Base-by-base conservation (phyloP, 2,797 vertebrate species). In the Tympanoctomys barrerae region DNA sequence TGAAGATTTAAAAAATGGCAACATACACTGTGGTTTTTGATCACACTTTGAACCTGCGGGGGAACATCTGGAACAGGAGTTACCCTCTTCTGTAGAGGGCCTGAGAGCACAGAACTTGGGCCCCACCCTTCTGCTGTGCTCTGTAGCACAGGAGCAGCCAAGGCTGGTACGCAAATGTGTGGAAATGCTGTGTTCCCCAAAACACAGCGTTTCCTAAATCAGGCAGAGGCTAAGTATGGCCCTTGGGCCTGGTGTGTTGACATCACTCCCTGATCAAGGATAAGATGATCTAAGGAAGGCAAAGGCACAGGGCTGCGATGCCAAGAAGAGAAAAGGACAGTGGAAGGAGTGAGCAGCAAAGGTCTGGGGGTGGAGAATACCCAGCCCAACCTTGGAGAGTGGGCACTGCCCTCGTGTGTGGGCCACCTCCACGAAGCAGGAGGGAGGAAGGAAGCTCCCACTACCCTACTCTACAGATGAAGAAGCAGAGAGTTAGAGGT, bases 391-490 rank as follows among this genome's bases (percentile, higher is more conserved):
- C 42, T 6, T 8, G 49, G 49, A 49, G 49, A 49, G 0, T 1
- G 19, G 36, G 8, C 4, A 0, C 57, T 11, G 49, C 61, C n/a
- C 42, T 42, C 0, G 0, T 4, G 42, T 0, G 0, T 8, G 28
- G 14, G 4, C 19, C 73, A 64, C 42, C 70, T 66, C 73, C 11
- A 4, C 52, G 52, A 10, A 39, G n/a, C 28, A 1, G n/a, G 4
- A 42, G 4, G 54, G 61, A 52, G 31, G 22, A 4, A 16, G 36
- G 70, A 59, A 70, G 42, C 2, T 71, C 46, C 83, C 33, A 22
- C 80, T 0, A 24, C 22, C 59, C 52, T 21, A 3, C 24, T 91
- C 84, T 64, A 9, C 18, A 92, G 90, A 57, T 36, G 4, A 2
- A 90, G 84, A 73, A 80, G 46, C 28, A 1, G 7, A 86, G 71